Evolutionary conservation across 2,113 vertebrate genomes (phyloP).

Genomic region (Puntigrus tetrazona): DNA sequence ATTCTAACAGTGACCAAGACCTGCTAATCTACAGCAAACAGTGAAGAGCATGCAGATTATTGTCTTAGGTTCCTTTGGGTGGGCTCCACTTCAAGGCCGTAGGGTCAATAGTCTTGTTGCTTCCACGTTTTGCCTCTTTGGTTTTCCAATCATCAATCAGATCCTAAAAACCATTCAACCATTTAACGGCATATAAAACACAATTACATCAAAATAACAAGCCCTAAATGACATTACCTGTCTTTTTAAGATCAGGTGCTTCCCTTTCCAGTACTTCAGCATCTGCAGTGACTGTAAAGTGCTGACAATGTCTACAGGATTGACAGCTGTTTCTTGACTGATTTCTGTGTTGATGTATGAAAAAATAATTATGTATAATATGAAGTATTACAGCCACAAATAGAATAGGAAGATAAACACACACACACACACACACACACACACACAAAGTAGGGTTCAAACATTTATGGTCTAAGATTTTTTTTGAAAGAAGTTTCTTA

Average conservation of each 20-base stretch:
- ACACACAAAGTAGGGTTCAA: neutral
- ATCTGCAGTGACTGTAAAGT: conserved; percentile 97
- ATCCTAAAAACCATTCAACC: conserved; percentile 74
- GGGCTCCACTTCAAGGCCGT: conserved; percentile 97
- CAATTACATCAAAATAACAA: neutral
- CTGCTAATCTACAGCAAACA: conserved; percentile 22
- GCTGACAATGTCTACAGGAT: conserved; percentile 97
- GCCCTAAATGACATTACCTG: conserved; percentile 75
- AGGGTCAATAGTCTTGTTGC: conserved; percentile 91
- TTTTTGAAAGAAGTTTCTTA: neutral
- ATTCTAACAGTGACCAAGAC: conserved; percentile 26
- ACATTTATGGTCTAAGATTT: neutral
- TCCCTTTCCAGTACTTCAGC: conserved; percentile 99
- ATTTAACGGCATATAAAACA: neutral
- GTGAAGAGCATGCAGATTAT: neutral
- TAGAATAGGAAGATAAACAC: neutral
- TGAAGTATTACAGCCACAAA: neutral
- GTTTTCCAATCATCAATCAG: conserved; percentile 97
- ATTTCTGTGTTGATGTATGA: conserved; percentile 79
- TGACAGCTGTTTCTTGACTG: conserved; percentile 96
- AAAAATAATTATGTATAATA: neutral
- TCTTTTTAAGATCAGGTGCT: conserved; percentile 95
- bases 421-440: neutral
- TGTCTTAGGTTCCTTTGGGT: conserved; percentile 90
- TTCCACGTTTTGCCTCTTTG: conserved; percentile 93